Evolutionary conservation across 2,797 vertebrate species (phyloP), one percentile per base, ranked within the genome.

Genomic region (Pseudomugil tenellus): DNA sequence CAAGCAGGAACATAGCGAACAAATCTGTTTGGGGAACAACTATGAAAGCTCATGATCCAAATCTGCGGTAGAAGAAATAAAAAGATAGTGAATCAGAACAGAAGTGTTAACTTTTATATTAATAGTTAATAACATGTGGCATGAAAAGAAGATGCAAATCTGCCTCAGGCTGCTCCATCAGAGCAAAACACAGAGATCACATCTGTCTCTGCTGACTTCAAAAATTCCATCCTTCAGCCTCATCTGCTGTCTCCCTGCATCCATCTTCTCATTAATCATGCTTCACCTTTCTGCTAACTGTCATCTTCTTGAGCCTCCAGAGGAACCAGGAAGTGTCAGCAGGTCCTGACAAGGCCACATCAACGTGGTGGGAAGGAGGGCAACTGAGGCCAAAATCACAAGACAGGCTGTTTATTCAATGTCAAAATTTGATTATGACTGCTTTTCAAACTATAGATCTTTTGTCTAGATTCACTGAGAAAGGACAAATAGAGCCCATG

Each of bases 211-310:
- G 37, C 53, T 21, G 52, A 60, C 67, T 4, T 52, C 56, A 34
- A 59, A 59, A 9, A 39, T 35, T 59, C 48, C 67, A 3, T 37
- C 1, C 41, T 43, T 43, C 41, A 53, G 54, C 56, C 48, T 48
- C 56, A 32, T 32, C 55, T 1, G 53, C 69, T 39, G 51, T 66
- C 75, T 21, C 7, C 46, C 37, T 16, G 17, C 26, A 9, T 65
- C 74, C 80, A 61, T 69, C 74, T 21, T 39, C 66, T 78, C 83
- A 85, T 85, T 83, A 83, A 80, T 83, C 80, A 80, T 55, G 65
- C 72, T 77, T 76, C 83, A 80, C 80, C 80, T 77, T 78, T 70
- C 74, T 1, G 68, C 51, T 75, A 58, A 64, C 76, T 67, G 63
- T 25, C 25, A 2, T 60, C 64, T 66, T 37, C 32, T 37, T 8